A percentile compares a stretch with the other conserved stretches of the same genome.
Evolutionary conservation across 2,113 vertebrate genomes (phyloP).

Genomic region (Lampris megalopsis): DNA sequence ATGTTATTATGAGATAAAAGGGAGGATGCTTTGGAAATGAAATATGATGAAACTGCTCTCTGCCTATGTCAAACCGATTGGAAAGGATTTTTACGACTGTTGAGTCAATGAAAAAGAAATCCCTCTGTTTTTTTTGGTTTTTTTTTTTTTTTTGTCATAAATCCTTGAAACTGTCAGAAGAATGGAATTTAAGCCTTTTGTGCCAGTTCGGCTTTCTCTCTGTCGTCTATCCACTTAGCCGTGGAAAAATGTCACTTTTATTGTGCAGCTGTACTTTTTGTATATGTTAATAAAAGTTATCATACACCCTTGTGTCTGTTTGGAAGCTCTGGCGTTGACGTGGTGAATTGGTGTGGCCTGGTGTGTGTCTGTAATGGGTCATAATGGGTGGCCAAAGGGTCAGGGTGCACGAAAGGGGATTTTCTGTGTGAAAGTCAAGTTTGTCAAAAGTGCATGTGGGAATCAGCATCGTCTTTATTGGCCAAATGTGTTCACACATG

Average conservation of each 20-base stretch:
- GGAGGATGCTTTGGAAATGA: not conserved
- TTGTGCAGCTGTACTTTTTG: conserved; percentile 61
- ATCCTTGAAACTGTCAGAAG: not conserved
- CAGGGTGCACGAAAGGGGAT: too few relatives aligned
- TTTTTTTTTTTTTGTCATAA: not conserved
- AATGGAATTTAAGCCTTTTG: not conserved
- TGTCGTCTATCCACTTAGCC: conserved; percentile 21
- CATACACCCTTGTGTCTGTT: conserved; percentile 10
- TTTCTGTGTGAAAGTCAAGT: too few relatives aligned
- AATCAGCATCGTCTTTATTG: too few relatives aligned
- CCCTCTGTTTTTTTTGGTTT: not conserved
- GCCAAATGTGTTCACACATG: too few relatives aligned
- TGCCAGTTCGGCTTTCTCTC: conserved; percentile 24
- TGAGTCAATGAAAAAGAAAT: not conserved
- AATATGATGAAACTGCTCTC: not conserved
- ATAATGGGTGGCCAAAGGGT: too few relatives aligned
- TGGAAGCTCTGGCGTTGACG: too few relatives aligned
- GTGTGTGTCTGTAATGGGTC: too few relatives aligned
- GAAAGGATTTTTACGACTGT: not conserved
- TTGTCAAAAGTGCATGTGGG: too few relatives aligned
- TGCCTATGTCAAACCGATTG: not conserved
- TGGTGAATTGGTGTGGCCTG: too few relatives aligned
- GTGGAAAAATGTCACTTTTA: conserved; percentile 43
- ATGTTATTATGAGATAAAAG: not conserved
- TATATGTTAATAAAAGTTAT: conserved; percentile 72